Base-by-base conservation (phyloP, 2,113 vertebrate species). In the Clarias magur region DNA sequence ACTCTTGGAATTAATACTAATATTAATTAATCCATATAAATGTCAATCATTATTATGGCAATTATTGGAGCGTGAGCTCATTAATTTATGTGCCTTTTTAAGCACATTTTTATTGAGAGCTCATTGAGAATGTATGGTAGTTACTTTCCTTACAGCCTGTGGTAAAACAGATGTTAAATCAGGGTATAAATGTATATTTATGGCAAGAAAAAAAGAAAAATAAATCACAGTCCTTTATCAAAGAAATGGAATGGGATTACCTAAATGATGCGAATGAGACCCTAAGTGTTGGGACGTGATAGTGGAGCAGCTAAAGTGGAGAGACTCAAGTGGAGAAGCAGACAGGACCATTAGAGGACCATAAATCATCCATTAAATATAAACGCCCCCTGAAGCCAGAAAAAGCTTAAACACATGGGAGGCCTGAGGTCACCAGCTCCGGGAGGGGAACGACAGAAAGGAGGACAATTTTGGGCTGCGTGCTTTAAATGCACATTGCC, bases 341-440 rank as follows among this genome's bases (percentile, higher is more conserved):
- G 92, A 92, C 92, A 89, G 89, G 90, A 84, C 53, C 87, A 88
- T 88, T 85, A 85, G 91, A 90, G 88, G 60, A 75, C 68, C 70
- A 85, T 60, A 75, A 62, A 89, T 84, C 85, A 94, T 94, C 90
- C 93, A 95, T 95, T 94, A 95, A 95, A 94, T 92, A 95, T 95
- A 93, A 94, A 92, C 91, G 88, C 91, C 93, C 93, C 87, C 63
- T 92, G 94, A 93, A 93, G 93, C 93, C 92, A 92, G 91, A 92
- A 92, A 93, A 92, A 65, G 92, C 93, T 93, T 94, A 93, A 95
- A 94, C 93, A 93, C 91, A 87, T 86, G 89, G 8, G 89, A 89
- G 89, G 92, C 89, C 91, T 62, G 85, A 88, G 91, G 92, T 93
- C 93, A 91, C 76, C 48, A 85, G 88, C 93, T 85, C 83, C 30